Evolutionary conservation across 30 jellyfish, hydroid and myxozoan species (phyloP).

Genomic region (Pseudorhiza aurosa): DNA sequence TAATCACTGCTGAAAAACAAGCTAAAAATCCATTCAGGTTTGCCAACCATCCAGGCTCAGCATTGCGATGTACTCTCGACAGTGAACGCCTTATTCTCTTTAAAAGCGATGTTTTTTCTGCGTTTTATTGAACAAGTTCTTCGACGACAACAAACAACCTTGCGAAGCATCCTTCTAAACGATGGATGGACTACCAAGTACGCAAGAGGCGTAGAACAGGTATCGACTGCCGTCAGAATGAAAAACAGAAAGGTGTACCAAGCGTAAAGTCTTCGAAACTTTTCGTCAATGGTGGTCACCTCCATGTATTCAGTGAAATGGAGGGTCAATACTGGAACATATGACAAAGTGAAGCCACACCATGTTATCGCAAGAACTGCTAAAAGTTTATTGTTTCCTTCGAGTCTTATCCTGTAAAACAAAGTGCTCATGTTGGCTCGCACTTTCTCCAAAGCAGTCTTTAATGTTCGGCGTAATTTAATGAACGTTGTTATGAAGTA

Average conservation of each 20-base stretch:
- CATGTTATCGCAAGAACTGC: constrained; percentile 27
- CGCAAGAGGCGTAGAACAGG: constrained; percentile 45
- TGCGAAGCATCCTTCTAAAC: constrained; percentile 35
- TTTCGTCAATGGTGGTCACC: neutral
- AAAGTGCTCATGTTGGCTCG: neutral
- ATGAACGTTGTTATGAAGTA: constrained; percentile 4
- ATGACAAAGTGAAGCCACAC: constrained; percentile 29
- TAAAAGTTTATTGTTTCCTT: constrained; percentile 20
- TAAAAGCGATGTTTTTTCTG: neutral
- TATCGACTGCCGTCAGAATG: constrained; percentile 29
- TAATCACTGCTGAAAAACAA: no score
- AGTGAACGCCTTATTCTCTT: neutral
- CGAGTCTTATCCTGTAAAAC: constrained; percentile 8
- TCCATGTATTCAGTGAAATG: constrained; percentile 16
- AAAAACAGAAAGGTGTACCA: constrained; percentile 52
- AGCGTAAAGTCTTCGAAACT: constrained; percentile 7
- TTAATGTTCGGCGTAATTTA: constrained; percentile 1
- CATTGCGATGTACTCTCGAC: neutral
- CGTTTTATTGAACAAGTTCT: constrained; percentile 8
- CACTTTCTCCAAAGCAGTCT: neutral
- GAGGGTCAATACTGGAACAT: constrained; percentile 32
- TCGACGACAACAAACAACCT: neutral
- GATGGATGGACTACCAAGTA: constrained; percentile 28
- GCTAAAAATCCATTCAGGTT: no score
- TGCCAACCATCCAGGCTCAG: no score